These are phyloP conservation scores for Gobiocypris rarus DNA, from an alignment of 2,113 vertebrate species.

Conservation along the genomic window DNA sequence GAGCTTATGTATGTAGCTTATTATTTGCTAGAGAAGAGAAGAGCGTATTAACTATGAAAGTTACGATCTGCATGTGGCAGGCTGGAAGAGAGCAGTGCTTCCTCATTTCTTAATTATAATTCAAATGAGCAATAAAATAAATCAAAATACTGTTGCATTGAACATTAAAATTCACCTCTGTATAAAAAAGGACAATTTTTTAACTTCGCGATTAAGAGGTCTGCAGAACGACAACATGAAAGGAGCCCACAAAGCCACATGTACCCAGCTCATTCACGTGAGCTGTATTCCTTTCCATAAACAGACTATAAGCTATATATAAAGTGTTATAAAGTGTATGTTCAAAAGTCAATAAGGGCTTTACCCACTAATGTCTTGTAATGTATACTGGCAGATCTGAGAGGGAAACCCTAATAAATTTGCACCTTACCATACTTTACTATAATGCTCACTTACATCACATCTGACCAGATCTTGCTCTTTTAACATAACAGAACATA, in stretches of 20 bases:
- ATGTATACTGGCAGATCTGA: neutral
- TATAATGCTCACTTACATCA: neutral
- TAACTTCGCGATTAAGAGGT: neutral
- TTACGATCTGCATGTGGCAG: neutral
- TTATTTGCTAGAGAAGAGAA: neutral
- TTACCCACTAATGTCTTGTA: neutral
- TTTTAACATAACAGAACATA: neutral
- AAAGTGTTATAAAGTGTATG: neutral
- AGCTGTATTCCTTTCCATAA: neutral
- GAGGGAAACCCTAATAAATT: neutral
- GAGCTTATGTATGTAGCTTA: neutral
- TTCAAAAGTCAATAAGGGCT: neutral
- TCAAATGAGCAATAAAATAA: neutral
- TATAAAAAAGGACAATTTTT: neutral
- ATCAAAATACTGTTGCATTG: neutral
- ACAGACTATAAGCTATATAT: neutral
- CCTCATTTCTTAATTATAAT: neutral
- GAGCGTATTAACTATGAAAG: neutral
- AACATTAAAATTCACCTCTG: neutral
- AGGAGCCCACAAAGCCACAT: neutral
- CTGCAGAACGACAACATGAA: neutral
- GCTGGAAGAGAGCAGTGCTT: neutral
- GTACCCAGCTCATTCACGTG: neutral
- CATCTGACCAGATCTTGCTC: neutral
- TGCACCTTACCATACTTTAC: neutral